Evolutionary conservation across 2,113 vertebrate genomes (phyloP), one percentile per base, ranked within the genome.

Genomic region (Eurystomus gularis): DNA sequence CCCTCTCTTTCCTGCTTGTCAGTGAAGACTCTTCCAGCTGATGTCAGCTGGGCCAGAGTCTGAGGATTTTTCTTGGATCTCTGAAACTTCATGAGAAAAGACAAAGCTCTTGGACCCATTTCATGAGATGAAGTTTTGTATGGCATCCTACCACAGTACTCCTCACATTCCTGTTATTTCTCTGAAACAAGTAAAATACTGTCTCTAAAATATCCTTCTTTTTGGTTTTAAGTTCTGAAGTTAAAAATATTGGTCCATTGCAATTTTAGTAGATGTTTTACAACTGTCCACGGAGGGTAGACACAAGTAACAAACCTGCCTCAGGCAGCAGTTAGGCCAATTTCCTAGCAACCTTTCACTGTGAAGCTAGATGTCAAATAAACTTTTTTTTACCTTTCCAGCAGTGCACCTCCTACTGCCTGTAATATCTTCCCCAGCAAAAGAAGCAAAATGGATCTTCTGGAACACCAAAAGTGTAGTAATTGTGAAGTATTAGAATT

Each of bases 81-180:
- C 14, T 62, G 42, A 42, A 73, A 75, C 3, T 26, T 29, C 9
- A 37, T 25, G 9, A 72, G 17, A 37, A 55, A 70, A 81, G 44
- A 24, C 3, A 75, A 54, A 57, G 23, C 7, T 48, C 7, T 39
- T 93, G 24, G 18, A 70, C 24, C 8, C 17, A 14, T 77, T 73
- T 49, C 29, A 78, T 0, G 0, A 62, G 31, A 66, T 37, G 15
- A 55, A 81, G 5, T 5, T 79, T 37, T 42, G 1, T 58, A 17
- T 37, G 10, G 5, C 23, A 66, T 24, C 8, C 4, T 64, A 58
- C 10, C 7, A 14, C 3, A 0, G 1, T 5, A 33, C 1, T 54
- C 62, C 48, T 76, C 54, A 65, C 5, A 23, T 33, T 80, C 20
- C 16, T 52, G 21, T 26, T 0, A 33, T 76, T 80, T 71, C 16